Percentiles rank a stretch among this genome's conserved stretches.
Conservation (phyloP, 2,888 invertebrate genomes). For the Heliconius ismenius region DNA sequence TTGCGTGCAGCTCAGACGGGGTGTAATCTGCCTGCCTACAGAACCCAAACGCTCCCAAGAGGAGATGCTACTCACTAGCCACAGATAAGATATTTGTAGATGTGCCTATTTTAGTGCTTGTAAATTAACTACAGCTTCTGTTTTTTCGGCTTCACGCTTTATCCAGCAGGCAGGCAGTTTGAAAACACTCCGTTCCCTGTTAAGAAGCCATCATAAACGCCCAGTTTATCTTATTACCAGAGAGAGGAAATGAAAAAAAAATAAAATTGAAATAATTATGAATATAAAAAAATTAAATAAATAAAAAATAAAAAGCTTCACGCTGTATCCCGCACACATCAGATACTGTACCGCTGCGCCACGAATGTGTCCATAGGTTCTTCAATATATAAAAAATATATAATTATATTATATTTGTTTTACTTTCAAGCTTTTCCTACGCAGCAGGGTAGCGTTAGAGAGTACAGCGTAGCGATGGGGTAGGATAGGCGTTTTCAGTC, state of each 20-base stretch:
- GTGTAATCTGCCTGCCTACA: conserved; percentile 78
- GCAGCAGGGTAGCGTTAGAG: background rate
- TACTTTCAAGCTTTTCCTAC: background rate
- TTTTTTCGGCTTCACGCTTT: background rate
- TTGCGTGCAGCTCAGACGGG: conserved; percentile 80
- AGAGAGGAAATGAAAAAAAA: background rate
- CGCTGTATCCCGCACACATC: too few relatives aligned
- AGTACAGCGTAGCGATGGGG: too few relatives aligned
- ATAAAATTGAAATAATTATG: background rate
- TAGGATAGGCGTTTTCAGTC: too few relatives aligned
- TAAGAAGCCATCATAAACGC: background rate
- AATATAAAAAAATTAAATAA: too few relatives aligned
- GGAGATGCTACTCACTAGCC: conserved; percentile 63
- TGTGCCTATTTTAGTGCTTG: conserved; percentile 6
- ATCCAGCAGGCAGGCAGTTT: background rate
- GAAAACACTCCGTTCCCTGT: too few relatives aligned
- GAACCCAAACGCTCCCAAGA: conserved; percentile 75
- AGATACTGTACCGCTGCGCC: too few relatives aligned
- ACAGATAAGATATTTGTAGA: conserved; percentile 53
- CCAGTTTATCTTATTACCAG: background rate
- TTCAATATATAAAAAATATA: too few relatives aligned
- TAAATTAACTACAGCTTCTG: background rate
- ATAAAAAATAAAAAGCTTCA: too few relatives aligned
- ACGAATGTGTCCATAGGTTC: background rate
- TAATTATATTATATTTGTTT: background rate